These are phyloP conservation scores for Amiota mariae DNA, from an alignment of 2,888 invertebrate species.

Conservation along the genomic window DNA sequence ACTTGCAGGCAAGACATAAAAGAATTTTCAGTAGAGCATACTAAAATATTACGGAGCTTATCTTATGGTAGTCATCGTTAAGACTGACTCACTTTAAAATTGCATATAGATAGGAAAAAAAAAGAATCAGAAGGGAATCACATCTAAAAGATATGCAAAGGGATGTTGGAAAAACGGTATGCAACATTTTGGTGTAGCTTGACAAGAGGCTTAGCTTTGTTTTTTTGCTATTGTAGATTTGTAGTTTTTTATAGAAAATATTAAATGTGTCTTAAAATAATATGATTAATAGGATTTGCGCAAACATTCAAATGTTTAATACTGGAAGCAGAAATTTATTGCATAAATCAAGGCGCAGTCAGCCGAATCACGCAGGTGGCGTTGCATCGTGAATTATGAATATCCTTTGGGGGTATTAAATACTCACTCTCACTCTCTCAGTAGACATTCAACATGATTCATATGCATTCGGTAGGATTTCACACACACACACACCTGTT, in stretches of 20 bases:
- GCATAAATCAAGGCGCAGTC: slow-evolving; percentile 6
- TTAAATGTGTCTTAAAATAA: too few species aligned
- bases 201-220: slow-evolving; percentile 40
- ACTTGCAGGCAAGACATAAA: slow-evolving; percentile 44
- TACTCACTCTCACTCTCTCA: too few species aligned
- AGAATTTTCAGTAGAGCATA: slow-evolving; percentile 52
- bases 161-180: background rate
- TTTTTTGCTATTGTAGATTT: slow-evolving; percentile 15
- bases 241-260: too few species aligned
- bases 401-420: too few species aligned
- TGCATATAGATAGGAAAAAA: background rate
- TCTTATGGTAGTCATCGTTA: slow-evolving; percentile 57
- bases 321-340: background rate
- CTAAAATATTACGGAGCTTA: slow-evolving; percentile 67
- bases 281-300: too few species aligned
- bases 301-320: too few species aligned
- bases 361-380: too few species aligned
- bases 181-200: background rate
- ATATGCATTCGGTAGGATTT: too few species aligned
- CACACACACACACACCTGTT: too few species aligned
- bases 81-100: slow-evolving; percentile 17
- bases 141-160: background rate
- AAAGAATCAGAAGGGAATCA: too few species aligned
- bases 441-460: too few species aligned
- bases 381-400: too few species aligned